Conservation (phyloP, 2,113 vertebrate species). For the Mellivora capensis region DNA sequence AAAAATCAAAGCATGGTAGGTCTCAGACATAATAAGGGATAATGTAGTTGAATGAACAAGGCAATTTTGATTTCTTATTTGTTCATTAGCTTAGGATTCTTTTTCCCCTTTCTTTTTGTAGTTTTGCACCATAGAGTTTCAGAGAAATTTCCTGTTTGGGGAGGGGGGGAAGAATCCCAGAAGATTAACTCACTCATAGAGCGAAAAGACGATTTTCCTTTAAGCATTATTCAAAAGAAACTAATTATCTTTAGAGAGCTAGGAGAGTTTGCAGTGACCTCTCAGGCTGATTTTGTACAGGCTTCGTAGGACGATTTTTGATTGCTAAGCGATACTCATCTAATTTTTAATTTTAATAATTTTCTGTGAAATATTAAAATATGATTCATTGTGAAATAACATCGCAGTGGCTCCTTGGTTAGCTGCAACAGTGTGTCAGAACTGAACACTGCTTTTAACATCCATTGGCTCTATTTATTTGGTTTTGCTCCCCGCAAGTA, state of each 20-base stretch:
- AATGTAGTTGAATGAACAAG: not conserved
- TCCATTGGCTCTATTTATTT: not conserved
- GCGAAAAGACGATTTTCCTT: conserved; percentile 35
- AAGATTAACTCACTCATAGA: conserved; percentile 6
- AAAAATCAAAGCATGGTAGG: not conserved
- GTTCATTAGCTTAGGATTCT: not conserved
- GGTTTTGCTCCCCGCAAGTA: not conserved
- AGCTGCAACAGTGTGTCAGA: not conserved
- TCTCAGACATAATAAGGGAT: not conserved
- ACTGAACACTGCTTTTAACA: not conserved
- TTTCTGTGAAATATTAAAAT: conserved; percentile 31
- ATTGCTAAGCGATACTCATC: conserved; percentile 24
- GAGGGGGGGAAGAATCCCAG: not conserved
- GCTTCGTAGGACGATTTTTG: conserved; percentile 37
- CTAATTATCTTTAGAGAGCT: conserved; percentile 52
- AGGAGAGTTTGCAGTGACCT: conserved; percentile 28
- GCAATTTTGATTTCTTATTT: conserved; percentile 4
- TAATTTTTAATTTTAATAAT: conserved; percentile 45
- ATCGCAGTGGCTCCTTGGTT: not conserved
- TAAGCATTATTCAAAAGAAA: conserved; percentile 60
- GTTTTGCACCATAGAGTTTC: not conserved
- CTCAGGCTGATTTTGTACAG: conserved; percentile 9
- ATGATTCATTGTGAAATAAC: not conserved
- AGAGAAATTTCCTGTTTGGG: not conserved
- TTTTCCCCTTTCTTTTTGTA: not conserved